Percentiles rank a stretch among this genome's conserved stretches.
These are phyloP conservation scores for mouse (Mus musculus) DNA, from an alignment of 2,113 vertebrate species.

Conservation along the genomic window GRCm39 chr13:104272001-104272500, in stretches of 20 bases:
- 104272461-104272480: background rate
- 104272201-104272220: background rate
- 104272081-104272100: too few relatives aligned
- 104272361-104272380: background rate
- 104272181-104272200: background rate
- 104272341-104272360: slow-evolving; percentile 26
- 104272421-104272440: slow-evolving; percentile 21
- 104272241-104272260: background rate
- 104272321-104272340: background rate
- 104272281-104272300: background rate
- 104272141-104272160: background rate
- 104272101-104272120: background rate
- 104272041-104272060: too few relatives aligned
- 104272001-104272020: background rate
- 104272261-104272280: background rate
- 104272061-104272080: too few relatives aligned
- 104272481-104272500: background rate
- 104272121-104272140: too few relatives aligned
- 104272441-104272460: background rate
- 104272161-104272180: background rate
- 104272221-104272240: background rate
- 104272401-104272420: background rate
- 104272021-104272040: background rate
- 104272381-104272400: slow-evolving; percentile 15
- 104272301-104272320: background rate